These are phyloP conservation scores for Trichechus manatus DNA, from an alignment of 2,113 vertebrate genomes.

Conservation along the genomic window DNA sequence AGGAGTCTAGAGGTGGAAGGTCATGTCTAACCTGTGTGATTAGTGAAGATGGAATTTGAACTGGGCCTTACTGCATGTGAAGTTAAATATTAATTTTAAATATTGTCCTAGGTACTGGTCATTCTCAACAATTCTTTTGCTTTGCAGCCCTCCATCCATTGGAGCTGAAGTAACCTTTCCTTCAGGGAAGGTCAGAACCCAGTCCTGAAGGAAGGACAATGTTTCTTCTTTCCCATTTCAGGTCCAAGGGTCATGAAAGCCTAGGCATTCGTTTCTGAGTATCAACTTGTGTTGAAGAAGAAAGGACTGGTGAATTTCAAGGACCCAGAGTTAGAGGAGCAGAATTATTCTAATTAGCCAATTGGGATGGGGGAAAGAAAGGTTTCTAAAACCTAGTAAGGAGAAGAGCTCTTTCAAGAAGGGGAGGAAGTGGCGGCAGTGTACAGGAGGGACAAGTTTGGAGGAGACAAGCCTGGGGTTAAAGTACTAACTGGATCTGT, in stretches of 20 bases:
- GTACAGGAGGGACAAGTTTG: not conserved
- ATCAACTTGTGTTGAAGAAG: not conserved
- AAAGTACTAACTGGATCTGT: not conserved
- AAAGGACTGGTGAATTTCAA: not conserved
- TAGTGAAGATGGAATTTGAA: not conserved
- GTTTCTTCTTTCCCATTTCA: constrained; percentile 28
- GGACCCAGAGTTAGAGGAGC: not conserved
- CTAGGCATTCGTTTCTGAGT: not conserved
- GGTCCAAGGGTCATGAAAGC: not conserved
- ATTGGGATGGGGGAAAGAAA: accelerated
- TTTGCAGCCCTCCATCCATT: not conserved
- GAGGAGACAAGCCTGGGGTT: not conserved
- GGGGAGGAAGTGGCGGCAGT: not conserved
- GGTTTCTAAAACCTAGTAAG: not conserved
- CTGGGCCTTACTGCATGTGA: not conserved
- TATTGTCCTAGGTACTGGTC: not conserved
- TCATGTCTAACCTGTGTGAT: not conserved
- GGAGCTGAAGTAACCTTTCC: not conserved
- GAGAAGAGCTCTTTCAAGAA: not conserved
- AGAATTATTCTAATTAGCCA: not conserved
- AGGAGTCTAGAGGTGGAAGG: not conserved
- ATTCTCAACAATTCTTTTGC: not conserved
- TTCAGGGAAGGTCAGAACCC: not conserved
- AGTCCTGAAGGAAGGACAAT: not conserved
- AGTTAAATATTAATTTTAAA: constrained; percentile 39